Percentiles rank a stretch among this genome's conserved stretches.
Evolutionary conservation across 1,140 invertebrate genomes (phyloP).

Genomic region (Caenorhabditis inopinata): DNA sequence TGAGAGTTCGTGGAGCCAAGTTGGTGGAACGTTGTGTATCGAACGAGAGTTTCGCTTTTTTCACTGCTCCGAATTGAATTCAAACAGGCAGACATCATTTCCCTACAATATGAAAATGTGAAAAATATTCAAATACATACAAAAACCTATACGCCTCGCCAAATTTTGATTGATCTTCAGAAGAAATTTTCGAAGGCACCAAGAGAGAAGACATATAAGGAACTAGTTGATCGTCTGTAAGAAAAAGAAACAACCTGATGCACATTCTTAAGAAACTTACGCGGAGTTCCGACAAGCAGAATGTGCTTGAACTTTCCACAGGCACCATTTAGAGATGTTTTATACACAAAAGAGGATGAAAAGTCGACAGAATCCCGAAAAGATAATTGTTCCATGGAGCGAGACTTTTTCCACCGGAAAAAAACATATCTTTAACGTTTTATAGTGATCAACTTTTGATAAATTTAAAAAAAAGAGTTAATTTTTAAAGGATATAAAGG

Average conservation of each 20-base stretch:
- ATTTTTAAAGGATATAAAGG: background rate
- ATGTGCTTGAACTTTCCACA: slow-evolving; percentile 46
- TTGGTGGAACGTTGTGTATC: slow-evolving; percentile 36
- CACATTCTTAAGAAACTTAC: background rate
- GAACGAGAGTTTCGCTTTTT: background rate
- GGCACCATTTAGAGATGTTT: slow-evolving; percentile 29
- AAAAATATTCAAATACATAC: too few relatives aligned
- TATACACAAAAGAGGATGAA: slow-evolving; percentile 40
- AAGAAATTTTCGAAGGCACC: slow-evolving; percentile 18
- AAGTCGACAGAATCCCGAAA: slow-evolving; percentile 41
- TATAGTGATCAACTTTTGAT: too few relatives aligned
- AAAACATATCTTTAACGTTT: too few relatives aligned
- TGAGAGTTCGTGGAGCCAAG: background rate
- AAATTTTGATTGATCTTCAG: slow-evolving; percentile 23
- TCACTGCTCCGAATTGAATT: slow-evolving; percentile 9
- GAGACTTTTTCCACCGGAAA: slow-evolving; percentile 49
- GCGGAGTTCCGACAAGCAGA: slow-evolving; percentile 41
- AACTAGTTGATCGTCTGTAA: slow-evolving; percentile 35
- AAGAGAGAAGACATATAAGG: slow-evolving; percentile 36
- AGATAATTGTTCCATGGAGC: slow-evolving; percentile 44
- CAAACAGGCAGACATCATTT: slow-evolving; percentile 34
- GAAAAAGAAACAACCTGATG: background rate
- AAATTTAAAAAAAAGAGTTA: background rate
- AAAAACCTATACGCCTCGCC: slow-evolving; percentile 36
- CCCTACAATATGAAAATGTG: too few relatives aligned